These are phyloP conservation scores for Morphnarchus princeps DNA, from an alignment of 2,113 vertebrate species.

Conservation along the genomic window DNA sequence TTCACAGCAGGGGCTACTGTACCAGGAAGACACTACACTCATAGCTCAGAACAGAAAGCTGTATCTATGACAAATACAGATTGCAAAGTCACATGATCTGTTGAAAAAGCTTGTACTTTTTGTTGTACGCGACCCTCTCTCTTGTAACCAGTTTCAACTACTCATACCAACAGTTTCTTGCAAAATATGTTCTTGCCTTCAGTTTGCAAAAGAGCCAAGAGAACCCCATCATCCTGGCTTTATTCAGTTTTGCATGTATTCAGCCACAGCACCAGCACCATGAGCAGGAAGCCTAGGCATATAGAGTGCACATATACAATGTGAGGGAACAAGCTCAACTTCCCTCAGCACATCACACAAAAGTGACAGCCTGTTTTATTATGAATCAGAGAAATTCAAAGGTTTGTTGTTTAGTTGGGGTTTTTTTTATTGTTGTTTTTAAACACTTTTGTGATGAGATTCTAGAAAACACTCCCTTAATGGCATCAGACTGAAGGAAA, in stretches of 20 bases:
- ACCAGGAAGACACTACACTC: background rate
- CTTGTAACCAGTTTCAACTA: background rate
- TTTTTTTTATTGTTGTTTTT: background rate
- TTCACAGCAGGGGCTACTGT: background rate
- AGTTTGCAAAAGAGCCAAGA: background rate
- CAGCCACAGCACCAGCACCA: background rate
- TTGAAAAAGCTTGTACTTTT: background rate
- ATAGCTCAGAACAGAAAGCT: background rate
- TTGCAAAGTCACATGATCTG: background rate
- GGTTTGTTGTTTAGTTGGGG: background rate
- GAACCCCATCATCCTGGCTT: background rate
- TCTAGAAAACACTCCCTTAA: background rate
- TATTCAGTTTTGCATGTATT: background rate
- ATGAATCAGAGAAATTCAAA: background rate
- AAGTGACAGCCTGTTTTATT: background rate
- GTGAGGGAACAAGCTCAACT: background rate
- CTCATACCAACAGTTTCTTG: background rate
- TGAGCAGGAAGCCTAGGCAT: background rate
- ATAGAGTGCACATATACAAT: accelerated
- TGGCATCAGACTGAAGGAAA: background rate
- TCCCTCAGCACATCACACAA: background rate
- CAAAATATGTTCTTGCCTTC: background rate
- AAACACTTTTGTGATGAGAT: background rate
- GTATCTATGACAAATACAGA: background rate
- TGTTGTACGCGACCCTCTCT: background rate